These are phyloP conservation scores for Pyrrhura leucotis DNA, from an alignment of 2,797 vertebrate genomes.

Conservation along the genomic window DNA sequence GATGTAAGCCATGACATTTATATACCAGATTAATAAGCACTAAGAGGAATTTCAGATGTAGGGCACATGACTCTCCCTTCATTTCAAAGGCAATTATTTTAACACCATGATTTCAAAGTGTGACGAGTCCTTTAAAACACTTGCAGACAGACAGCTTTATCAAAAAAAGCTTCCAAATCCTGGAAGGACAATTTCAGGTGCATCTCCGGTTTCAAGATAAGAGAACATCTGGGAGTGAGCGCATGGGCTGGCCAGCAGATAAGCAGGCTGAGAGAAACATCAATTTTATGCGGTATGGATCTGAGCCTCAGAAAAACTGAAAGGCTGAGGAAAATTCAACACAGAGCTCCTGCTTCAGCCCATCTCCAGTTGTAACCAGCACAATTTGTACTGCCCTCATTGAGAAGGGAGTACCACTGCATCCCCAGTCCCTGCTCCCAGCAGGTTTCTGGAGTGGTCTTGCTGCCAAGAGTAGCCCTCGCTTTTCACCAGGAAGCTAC, in stretches of 20 bases:
- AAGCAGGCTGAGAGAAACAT: neutral
- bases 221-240: neutral
- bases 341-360: neutral
- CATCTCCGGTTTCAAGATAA: neutral
- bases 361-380: neutral
- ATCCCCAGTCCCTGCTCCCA: neutral
- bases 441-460: neutral
- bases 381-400: rapidly evolving
- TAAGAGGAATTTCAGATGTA: constrained; percentile 53
- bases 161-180: neutral
- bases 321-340: neutral
- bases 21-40: neutral
- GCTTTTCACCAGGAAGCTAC: neutral
- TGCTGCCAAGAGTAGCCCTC: neutral
- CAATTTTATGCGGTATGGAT: neutral
- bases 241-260: neutral
- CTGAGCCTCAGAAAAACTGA: neutral
- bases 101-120: neutral
- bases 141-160: neutral
- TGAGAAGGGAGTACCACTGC: rapidly evolving
- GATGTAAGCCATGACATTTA: constrained; percentile 59
- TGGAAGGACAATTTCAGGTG: neutral
- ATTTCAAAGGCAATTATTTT: constrained; percentile 45
- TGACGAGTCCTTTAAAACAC: neutral
- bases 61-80: neutral